Evolutionary conservation across 2,888 invertebrate species (phyloP), one percentile per base, ranked within the genome.

Genomic region (Synergus laeviventris): DNA sequence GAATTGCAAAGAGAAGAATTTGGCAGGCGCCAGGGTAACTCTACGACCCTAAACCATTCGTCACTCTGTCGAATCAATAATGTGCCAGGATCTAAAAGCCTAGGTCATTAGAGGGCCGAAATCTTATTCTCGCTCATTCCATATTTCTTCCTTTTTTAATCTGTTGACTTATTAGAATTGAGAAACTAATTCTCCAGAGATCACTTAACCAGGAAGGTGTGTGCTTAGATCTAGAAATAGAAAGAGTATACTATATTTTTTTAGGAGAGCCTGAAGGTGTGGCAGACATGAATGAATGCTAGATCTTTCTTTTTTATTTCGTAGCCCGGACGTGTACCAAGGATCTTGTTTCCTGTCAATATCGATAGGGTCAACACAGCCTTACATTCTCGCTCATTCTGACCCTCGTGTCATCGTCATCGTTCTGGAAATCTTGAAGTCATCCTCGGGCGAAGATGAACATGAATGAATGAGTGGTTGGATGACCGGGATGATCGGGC

Each of bases 381-480:
- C 49, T 49, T 45, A 49, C 31, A 49, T 70, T 45, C 49, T 49
- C 49, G 70, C 31, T 49, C 12, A 45, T 11, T 54, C 45, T 36
- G 49, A 70, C n/a, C 70, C 70, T n/a, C 31, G 31, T 70, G 74
- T 74, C 78, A 75, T 83, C 80, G 78, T 78, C 74, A 74, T 60
- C 45, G 14, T 38, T 38, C 38, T 81, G 74, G 49, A 81, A 84
- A 85, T 86, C 84, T 81, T 78, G 73, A 74, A 82, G 85, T 83
- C 85, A 85, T 83, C 83, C 82, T 81, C 81, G 59, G 81, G 83
- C 79, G 77, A 81, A 78, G 82, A 82, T 78, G 76, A 80, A 78
- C 81, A 77, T 86, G 86, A 84, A 87, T 86, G 85, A 82, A 81
- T 73, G 84, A 81, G 75, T 84, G 84, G 86, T 86, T 84, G 86